phyloP scores from a whole-genome alignment of 2,797 vertebrate species.

The Fundulus diaphanus region DNA sequence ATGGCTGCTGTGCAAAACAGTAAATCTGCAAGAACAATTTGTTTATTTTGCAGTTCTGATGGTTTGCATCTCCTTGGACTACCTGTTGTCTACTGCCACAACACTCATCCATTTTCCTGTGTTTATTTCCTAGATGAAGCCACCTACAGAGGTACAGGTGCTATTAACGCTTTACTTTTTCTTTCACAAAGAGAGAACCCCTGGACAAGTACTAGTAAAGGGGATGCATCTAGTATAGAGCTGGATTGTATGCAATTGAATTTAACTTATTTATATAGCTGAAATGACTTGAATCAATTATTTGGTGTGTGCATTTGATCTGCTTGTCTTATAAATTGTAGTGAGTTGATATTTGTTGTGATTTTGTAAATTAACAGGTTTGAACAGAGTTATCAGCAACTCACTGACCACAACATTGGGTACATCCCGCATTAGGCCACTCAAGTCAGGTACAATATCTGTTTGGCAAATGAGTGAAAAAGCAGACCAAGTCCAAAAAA shows the following conservation, averaged over 20 bases:
- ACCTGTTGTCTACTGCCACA: background rate
- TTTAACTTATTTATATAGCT: background rate
- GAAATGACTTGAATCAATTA: background rate
- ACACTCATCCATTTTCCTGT: background rate
- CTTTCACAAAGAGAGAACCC: background rate
- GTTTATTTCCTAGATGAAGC: background rate
- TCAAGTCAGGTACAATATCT: background rate
- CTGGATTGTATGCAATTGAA: background rate
- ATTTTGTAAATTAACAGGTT: background rate
- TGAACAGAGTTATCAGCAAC: background rate
- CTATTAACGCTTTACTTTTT: background rate
- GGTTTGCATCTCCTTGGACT: background rate
- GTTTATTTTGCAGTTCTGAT: background rate
- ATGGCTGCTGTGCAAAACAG: background rate
- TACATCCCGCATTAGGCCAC: background rate
- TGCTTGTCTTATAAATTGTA: too few relatives aligned
- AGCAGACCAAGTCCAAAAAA: background rate
- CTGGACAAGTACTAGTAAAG: background rate
- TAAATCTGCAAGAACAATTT: background rate
- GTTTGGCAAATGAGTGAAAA: background rate
- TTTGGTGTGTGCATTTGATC: background rate
- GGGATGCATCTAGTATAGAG: background rate
- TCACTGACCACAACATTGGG: background rate
- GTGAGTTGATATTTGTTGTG: background rate
- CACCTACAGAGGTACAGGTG: background rate